A percentile compares a stretch with the other conserved stretches of the same genome.
Conservation (phyloP, 1,140 invertebrate genomes). For the Sinonovacula constricta region DNA sequence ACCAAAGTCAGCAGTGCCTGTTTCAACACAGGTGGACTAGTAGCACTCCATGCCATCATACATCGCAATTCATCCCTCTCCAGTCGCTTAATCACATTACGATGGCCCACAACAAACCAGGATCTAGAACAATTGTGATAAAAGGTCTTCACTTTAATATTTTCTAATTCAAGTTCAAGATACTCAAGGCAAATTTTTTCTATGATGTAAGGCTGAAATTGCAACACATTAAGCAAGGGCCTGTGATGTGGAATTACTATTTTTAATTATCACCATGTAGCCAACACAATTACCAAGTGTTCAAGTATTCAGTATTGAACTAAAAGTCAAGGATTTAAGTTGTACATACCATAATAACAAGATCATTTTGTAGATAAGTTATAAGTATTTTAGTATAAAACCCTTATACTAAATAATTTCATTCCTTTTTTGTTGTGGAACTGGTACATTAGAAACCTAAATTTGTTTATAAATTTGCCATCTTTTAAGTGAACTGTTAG, state of each 20-base stretch:
- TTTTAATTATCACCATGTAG: not conserved
- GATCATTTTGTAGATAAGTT: too few relatives aligned
- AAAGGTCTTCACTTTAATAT: not conserved
- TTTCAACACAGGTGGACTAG: not conserved
- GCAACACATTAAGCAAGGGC: not conserved
- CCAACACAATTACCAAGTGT: not conserved
- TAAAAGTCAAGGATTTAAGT: too few relatives aligned
- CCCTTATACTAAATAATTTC: too few relatives aligned
- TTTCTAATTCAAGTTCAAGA: not conserved
- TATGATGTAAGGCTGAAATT: not conserved
- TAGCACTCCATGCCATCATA: not conserved
- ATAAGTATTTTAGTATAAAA: too few relatives aligned
- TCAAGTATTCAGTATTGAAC: not conserved
- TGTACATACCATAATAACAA: too few relatives aligned
- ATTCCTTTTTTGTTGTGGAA: too few relatives aligned
- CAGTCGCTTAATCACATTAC: not conserved
- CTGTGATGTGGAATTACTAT: not conserved
- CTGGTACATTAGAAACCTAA: too few relatives aligned
- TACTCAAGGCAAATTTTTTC: not conserved
- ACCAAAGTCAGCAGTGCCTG: not conserved
- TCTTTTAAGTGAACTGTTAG: too few relatives aligned
- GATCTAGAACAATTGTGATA: not conserved
- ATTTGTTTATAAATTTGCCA: too few relatives aligned
- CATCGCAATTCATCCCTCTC: not conserved
- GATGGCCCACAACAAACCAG: not conserved